Evolutionary conservation across 2,113 vertebrate species (phyloP), one percentile per base, ranked within the genome.

Genomic region (Hemibagrus wyckioides): DNA sequence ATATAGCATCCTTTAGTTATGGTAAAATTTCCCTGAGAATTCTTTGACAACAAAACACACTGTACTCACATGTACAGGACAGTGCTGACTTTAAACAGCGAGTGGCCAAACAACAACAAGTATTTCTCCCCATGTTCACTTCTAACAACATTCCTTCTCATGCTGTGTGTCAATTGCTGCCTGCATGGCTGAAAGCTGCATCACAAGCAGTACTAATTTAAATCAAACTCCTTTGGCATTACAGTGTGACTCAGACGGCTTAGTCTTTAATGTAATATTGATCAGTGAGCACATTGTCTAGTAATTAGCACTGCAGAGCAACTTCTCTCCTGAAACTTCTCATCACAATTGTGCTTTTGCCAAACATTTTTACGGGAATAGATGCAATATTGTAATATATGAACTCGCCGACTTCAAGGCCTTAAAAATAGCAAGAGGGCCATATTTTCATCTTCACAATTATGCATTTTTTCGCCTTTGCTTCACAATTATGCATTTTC

Each of bases 221-320:
- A 87, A 87, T 86, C 59, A 41, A 79, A 69, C 69, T 41, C 48
- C 61, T 67, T 83, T 77, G 57, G n/a, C 59, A 71, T 61, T 59
- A 23, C 52, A 63, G 75, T 87, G 44, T 80, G 39, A 36, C 79
- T 84, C 54, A 54, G 21, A 73, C 14, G 25, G 41, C 28, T 65
- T 44, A 80, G 56, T 48, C 48, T 84, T 87, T 83, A 84, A 50
- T 84, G 63, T 81, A 41, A 36, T 84, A 87, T 89, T 56, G 88
- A 89, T 87, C 79, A 48, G 83, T 41, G 30, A 63, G 39, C 75
- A 65, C 44, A 81, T 63, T 84, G 75, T 84, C 82, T 52, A 33
- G 75, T 87, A 87, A 89, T 89, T 84, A 84, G 75, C 56, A 84
- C 52, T 80, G 23, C 57, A 80, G 61, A 86, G 84, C 63, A 8